phyloP scores from a whole-genome alignment of 2,888 invertebrate genomes.

The Eilema griseolum region DNA sequence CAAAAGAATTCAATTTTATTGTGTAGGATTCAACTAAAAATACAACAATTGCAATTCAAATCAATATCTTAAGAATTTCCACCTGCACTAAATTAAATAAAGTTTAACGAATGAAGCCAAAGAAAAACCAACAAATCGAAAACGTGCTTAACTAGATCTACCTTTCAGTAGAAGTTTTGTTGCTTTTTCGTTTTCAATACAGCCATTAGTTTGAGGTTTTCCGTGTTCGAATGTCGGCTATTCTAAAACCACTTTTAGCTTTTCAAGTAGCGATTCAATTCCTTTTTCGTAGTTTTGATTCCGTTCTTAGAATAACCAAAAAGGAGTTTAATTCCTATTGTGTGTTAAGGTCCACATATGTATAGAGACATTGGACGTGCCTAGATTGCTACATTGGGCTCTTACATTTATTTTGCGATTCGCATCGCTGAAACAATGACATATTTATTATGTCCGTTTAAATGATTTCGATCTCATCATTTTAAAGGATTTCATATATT shows the following conservation, averaged over 20 bases:
- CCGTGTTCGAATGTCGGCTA: slow-evolving; percentile 2
- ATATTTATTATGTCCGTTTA: not conserved
- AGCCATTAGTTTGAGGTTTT: slow-evolving; percentile 18
- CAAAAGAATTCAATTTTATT: not conserved
- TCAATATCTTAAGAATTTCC: not conserved
- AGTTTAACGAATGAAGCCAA: not conserved
- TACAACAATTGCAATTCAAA: not conserved
- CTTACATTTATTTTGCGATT: not conserved
- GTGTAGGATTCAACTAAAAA: not conserved
- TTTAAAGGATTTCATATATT: no score
- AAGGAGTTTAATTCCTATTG: not conserved
- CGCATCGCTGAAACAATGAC: not conserved
- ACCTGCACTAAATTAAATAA: no score
- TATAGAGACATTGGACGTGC: not conserved
- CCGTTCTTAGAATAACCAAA: not conserved
- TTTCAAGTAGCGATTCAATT: slow-evolving; percentile 2
- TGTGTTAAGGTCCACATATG: not conserved
- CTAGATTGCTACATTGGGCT: not conserved
- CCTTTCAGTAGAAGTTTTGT: not conserved
- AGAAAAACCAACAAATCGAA: slow-evolving; percentile 2
- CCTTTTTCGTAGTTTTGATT: not conserved
- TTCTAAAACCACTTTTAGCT: slow-evolving; percentile 13
- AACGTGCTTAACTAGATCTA: not conserved
- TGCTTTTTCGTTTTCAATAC: slow-evolving; percentile 13
- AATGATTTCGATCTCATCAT: not conserved